phyloP scores from a whole-genome alignment of 1,140 invertebrate genomes.

The Lithobius niger region DNA sequence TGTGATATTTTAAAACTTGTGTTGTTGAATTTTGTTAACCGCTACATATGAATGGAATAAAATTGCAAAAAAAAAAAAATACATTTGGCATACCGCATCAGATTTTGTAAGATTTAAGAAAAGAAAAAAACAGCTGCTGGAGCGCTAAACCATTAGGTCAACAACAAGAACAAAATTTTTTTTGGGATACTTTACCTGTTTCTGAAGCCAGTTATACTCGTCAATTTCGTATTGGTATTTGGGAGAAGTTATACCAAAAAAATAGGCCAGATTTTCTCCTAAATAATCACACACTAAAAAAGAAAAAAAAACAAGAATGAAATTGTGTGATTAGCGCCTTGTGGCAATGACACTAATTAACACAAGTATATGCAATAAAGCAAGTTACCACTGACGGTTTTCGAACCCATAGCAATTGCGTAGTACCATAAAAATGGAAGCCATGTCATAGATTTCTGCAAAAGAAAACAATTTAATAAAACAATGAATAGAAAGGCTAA shows the following conservation, averaged over 20 bases:
- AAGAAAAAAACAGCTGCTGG: too few relatives aligned
- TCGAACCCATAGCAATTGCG: conserved; percentile 44
- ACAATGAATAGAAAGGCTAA: too few relatives aligned
- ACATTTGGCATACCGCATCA: too few relatives aligned
- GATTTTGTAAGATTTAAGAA: too few relatives aligned
- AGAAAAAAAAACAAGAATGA: conserved; percentile 13
- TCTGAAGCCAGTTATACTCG: conserved; percentile 50
- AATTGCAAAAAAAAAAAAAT: too few relatives aligned
- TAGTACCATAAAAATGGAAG: conserved; percentile 57
- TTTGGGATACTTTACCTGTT: conserved; percentile 27
- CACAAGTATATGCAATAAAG: neutral
- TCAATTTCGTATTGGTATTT: conserved; percentile 83
- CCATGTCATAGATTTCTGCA: conserved; percentile 48
- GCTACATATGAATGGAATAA: too few relatives aligned
- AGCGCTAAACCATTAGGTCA: too few relatives aligned
- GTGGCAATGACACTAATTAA: neutral
- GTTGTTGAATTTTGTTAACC: too few relatives aligned
- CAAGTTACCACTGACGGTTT: conserved; percentile 38
- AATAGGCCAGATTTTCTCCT: conserved; percentile 65
- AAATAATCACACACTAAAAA: conserved; percentile 58
- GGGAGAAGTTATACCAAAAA: conserved; percentile 79
- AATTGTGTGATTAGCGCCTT: neutral
- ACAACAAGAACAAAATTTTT: too few relatives aligned
- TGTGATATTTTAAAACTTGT: too few relatives aligned
- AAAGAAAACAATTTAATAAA: too few relatives aligned